Conservation (phyloP, 2,888 invertebrate species). For the Drosophila tripunctata region DNA sequence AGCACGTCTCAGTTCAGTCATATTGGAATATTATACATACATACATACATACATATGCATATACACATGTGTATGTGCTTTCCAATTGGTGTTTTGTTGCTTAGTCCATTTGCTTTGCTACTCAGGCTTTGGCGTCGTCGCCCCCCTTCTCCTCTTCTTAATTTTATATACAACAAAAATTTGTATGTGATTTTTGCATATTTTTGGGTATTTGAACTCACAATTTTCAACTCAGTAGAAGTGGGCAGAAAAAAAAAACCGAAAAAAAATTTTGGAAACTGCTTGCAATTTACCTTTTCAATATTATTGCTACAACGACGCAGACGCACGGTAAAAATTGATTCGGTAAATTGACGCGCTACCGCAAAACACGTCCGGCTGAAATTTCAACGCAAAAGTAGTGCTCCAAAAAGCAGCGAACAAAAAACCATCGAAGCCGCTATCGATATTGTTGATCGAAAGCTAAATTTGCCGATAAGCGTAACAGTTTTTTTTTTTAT, state of each 20-base stretch:
- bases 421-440: slow-evolving; percentile 19
- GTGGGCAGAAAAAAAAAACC: slow-evolving; percentile 47
- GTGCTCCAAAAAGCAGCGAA: slow-evolving; percentile 37
- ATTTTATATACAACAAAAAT: slow-evolving; percentile 8
- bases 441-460: slow-evolving; percentile 29
- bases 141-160: slow-evolving; percentile 50
- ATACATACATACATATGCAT: slow-evolving; percentile 52
- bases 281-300: slow-evolving; percentile 72
- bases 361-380: slow-evolving; percentile 59
- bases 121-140: slow-evolving; percentile 52
- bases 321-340: slow-evolving; percentile 57
- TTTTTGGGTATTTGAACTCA: slow-evolving; percentile 50
- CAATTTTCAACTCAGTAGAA: too few relatives aligned
- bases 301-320: slow-evolving; percentile 61
- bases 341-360: slow-evolving; percentile 51
- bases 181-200: slow-evolving; percentile 30
- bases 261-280: slow-evolving; percentile 40
- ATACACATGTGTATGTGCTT: slow-evolving; percentile 54
- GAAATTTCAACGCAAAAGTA: slow-evolving; percentile 57
- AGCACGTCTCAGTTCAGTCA: slow-evolving; percentile 50
- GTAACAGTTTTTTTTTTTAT: background rate
- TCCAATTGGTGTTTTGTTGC: slow-evolving; percentile 61
- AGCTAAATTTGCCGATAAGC: background rate
- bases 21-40: slow-evolving; percentile 42
- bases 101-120: slow-evolving; percentile 60